Evolutionary conservation across 2,113 vertebrate species (phyloP).

Genomic region (Sturnira hondurensis): DNA sequence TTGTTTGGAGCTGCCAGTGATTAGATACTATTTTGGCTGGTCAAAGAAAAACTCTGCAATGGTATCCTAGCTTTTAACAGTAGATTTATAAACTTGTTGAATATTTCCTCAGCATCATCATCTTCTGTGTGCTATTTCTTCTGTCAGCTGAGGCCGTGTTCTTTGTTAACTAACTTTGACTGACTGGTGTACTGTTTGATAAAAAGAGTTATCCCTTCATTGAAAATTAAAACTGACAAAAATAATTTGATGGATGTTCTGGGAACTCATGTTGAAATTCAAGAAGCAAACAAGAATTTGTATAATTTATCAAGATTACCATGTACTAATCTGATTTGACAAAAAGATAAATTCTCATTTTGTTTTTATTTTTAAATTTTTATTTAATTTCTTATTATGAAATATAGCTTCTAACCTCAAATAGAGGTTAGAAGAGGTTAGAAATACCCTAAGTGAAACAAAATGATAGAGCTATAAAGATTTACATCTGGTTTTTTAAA

Average conservation of each 20-base stretch:
- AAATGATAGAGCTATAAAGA: neutral
- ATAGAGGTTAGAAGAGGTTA: too few relatives aligned
- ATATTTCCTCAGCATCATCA: neutral
- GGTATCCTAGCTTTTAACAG: neutral
- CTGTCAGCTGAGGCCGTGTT: neutral
- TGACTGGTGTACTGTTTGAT: neutral
- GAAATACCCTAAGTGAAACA: neutral
- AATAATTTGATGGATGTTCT: neutral
- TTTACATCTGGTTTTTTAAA: neutral
- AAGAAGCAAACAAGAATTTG: neutral
- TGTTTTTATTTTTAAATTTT: neutral
- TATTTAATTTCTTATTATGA: neutral
- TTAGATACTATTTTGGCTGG: neutral
- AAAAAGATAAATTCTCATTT: neutral
- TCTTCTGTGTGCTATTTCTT: neutral
- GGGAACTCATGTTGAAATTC: slow-evolving; percentile 4
- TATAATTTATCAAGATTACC: neutral
- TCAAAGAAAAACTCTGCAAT: neutral
- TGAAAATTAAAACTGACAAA: slow-evolving; percentile 37
- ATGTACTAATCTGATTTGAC: neutral
- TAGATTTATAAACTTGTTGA: neutral
- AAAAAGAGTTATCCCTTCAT: neutral
- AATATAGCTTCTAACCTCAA: neutral
- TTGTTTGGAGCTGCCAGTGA: neutral
- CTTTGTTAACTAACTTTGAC: slow-evolving; percentile 7